Conservation (phyloP, 2,113 vertebrate species). For the Myotis lucifugus region DNA sequence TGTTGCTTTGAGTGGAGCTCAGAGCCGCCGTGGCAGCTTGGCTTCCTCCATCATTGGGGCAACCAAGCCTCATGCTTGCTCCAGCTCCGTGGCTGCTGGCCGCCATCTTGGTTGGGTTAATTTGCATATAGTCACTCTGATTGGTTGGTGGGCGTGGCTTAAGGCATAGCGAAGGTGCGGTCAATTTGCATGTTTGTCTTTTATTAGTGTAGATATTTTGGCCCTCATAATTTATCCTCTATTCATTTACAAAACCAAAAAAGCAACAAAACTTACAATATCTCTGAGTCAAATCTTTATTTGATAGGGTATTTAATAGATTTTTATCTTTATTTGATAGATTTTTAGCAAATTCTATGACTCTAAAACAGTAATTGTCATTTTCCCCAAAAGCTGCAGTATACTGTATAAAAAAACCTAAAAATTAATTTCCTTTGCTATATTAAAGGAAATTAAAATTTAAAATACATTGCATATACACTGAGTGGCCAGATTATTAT, state of each 20-base stretch:
- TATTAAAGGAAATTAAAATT: not conserved
- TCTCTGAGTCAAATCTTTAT: not conserved
- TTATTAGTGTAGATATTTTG: not conserved
- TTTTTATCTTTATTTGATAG: not conserved
- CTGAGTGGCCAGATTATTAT: too few species aligned
- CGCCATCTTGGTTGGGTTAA: too few species aligned
- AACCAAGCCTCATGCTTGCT: too few species aligned
- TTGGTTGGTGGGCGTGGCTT: too few species aligned
- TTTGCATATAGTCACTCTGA: too few species aligned
- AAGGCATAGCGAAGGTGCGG: too few species aligned
- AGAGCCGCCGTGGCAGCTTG: too few species aligned
- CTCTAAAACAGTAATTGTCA: constrained; percentile 28
- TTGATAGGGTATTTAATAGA: not conserved
- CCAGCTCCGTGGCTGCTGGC: too few species aligned
- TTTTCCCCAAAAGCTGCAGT: not conserved
- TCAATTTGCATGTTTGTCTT: too few species aligned
- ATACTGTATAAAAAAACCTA: not conserved
- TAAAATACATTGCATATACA: not conserved
- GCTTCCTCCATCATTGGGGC: too few species aligned
- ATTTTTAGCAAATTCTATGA: constrained; percentile 13
- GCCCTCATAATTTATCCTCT: not conserved
- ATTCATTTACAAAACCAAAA: constrained; percentile 40
- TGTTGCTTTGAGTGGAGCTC: too few species aligned
- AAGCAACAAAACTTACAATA: not conserved
- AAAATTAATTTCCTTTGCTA: constrained; percentile 11